Base-by-base conservation (phyloP, 2,113 vertebrate genomes). In the Hipposideros armiger region DNA sequence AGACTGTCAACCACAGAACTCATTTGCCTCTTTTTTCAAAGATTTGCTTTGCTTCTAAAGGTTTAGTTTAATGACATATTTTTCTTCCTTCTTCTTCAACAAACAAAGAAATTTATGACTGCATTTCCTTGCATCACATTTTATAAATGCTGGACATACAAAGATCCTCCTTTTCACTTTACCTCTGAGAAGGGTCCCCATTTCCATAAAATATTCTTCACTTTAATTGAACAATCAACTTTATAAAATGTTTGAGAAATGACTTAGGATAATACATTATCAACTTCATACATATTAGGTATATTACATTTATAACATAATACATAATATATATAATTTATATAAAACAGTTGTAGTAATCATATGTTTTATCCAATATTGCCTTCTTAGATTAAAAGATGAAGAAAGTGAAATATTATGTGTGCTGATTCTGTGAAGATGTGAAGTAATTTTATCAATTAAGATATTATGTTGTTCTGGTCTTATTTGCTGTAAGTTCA, bases 401-500 rank as follows among this genome's bases (percentile, higher is more conserved):
- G 52, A 91, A 62, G 28, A 95, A 58, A 58, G 2, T 72, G 8
- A 82, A 58, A 70, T 72, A 62, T 54, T 13, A 28, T 42, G 73
- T 67, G 8, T 47, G 30, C 17, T 72, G 6, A 87, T 60, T 90
- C 4, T 60, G 7, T 97, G 93, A 78, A 74, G 85, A 87, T 3
- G 0, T 82, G 73, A 93, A 97, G 95, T 40, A 93, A 45, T 96
- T 98, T 97, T 97, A 84, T 91, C 72, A 93, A 36, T 86, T 97
- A 42, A 47, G 45, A 50, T 73, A 92, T 95, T 66, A 73, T 97
- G 64, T 97, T 97, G 85, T 77, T 89, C 15, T 98, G 84, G 87
- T 97, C 80, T 78, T 84, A 22, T 95, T 98, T 96, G 77, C 45
- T 97, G 90, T 87, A 93, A 80, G 89, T 97, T 97, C 96, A 97